phyloP scores from a whole-genome alignment of 1,140 invertebrate species.

The Bombus waltoni region DNA sequence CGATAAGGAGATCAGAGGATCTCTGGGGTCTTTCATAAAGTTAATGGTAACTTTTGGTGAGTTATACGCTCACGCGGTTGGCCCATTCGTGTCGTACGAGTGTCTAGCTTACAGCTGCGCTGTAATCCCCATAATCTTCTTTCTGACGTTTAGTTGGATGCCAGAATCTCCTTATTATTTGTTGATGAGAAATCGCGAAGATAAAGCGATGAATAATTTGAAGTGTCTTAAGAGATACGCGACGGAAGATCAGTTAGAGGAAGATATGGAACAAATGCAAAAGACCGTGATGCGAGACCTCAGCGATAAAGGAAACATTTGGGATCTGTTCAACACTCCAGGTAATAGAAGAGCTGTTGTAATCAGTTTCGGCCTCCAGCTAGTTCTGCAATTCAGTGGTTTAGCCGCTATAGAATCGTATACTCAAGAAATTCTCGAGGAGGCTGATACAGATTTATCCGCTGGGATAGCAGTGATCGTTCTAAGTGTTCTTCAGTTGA shows the following conservation, averaged over 20 bases:
- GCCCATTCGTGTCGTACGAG: constrained; percentile 84
- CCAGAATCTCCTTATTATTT: constrained; percentile 87
- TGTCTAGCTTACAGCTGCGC: constrained; percentile 81
- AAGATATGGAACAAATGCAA: constrained; percentile 77
- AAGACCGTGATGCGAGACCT: constrained; percentile 74
- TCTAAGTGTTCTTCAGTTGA: constrained; percentile 87
- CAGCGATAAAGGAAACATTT: constrained; percentile 72
- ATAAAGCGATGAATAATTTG: constrained; percentile 79
- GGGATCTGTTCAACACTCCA: constrained; percentile 78
- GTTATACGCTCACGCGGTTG: constrained; percentile 83
- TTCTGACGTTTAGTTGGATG: constrained; percentile 87
- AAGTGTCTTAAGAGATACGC: constrained; percentile 77
- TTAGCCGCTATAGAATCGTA: constrained; percentile 88
- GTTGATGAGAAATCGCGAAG: constrained; percentile 72
- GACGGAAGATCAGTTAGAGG: constrained; percentile 66
- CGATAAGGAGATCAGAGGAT: constrained; percentile 86
- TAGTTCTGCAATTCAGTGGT: constrained; percentile 85
- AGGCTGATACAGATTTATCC: constrained; percentile 81
- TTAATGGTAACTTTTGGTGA: constrained; percentile 87
- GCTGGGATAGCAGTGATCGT: constrained; percentile 83
- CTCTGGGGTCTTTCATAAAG: constrained; percentile 87
- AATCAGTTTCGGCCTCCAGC: constrained; percentile 84
- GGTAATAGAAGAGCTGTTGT: constrained; percentile 81
- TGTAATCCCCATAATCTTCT: constrained; percentile 84
- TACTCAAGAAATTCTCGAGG: constrained; percentile 85